Conservation (phyloP, 2,888 invertebrate species). For the Halocaridina rubra region DNA sequence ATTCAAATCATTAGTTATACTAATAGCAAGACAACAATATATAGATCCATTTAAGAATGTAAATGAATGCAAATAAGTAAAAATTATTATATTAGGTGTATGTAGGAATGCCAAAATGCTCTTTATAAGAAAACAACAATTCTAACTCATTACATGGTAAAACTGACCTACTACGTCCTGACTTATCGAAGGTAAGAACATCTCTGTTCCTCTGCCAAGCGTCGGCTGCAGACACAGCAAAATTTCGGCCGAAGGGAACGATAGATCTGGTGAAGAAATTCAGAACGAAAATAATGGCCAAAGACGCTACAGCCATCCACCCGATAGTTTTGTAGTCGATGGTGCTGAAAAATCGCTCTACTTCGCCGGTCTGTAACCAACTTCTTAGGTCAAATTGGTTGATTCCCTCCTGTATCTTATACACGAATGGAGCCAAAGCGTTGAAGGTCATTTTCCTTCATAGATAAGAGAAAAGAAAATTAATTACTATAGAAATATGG, state of each 20-base stretch:
- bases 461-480: not conserved
- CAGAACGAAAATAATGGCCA: not conserved
- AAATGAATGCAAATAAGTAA: too few relatives aligned
- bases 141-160: not conserved
- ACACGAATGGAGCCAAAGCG: slow-evolving; percentile 24
- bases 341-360: not conserved
- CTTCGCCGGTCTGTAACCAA: not conserved
- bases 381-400: slow-evolving; percentile 10
- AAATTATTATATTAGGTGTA: too few relatives aligned
- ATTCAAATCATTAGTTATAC: not conserved
- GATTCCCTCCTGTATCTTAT: slow-evolving; percentile 25
- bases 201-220: slow-evolving; percentile 9
- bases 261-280: slow-evolving; percentile 11
- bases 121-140: too few relatives aligned
- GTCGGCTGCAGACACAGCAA: slow-evolving; percentile 17
- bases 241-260: not conserved
- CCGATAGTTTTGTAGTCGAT: slow-evolving; percentile 23
- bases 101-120: too few relatives aligned
- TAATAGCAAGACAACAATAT: not conserved
- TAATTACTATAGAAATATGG: not conserved
- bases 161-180: slow-evolving; percentile 1
- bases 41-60: too few relatives aligned
- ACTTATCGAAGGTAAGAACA: not conserved
- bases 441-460: slow-evolving; percentile 7
- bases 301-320: not conserved